Conservation (phyloP, 2,888 invertebrate genomes). For the Congeria kusceri region DNA sequence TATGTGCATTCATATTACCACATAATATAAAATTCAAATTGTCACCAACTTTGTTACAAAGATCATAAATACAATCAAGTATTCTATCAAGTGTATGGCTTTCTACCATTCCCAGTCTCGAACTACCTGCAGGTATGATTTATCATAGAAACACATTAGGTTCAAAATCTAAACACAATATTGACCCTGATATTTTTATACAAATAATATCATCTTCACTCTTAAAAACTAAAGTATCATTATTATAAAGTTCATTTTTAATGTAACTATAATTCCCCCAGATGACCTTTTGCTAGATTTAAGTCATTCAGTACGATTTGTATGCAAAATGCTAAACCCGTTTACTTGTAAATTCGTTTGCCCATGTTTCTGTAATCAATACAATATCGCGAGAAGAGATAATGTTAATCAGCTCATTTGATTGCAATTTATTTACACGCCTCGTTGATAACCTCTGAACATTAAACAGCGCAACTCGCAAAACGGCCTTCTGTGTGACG, state of each 20-base stretch:
- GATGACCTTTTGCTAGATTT: slow-evolving; percentile 7
- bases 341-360: slow-evolving; percentile 19
- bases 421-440: no score
- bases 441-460: no score
- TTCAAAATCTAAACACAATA: slow-evolving; percentile 14
- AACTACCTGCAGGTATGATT: slow-evolving; percentile 18
- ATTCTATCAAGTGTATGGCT: slow-evolving; percentile 20
- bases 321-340: background rate
- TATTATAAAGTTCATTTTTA: background rate
- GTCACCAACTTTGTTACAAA: background rate
- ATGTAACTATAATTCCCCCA: slow-evolving; percentile 20
- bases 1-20: slow-evolving; percentile 25
- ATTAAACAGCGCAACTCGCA: no score
- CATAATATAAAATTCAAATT: slow-evolving; percentile 18
- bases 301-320: no score
- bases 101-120: slow-evolving; percentile 13
- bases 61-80: background rate
- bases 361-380: slow-evolving; percentile 27
- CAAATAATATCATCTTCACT: slow-evolving; percentile 20
- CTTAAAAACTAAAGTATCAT: slow-evolving; percentile 1
- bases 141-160: slow-evolving; percentile 25
- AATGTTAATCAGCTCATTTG: slow-evolving; percentile 12
- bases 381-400: slow-evolving; percentile 14
- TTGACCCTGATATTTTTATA: slow-evolving; percentile 1
- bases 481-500: no score